Evolutionary conservation across 2,888 invertebrate species (phyloP).

Genomic region (Acronicta alni): DNA sequence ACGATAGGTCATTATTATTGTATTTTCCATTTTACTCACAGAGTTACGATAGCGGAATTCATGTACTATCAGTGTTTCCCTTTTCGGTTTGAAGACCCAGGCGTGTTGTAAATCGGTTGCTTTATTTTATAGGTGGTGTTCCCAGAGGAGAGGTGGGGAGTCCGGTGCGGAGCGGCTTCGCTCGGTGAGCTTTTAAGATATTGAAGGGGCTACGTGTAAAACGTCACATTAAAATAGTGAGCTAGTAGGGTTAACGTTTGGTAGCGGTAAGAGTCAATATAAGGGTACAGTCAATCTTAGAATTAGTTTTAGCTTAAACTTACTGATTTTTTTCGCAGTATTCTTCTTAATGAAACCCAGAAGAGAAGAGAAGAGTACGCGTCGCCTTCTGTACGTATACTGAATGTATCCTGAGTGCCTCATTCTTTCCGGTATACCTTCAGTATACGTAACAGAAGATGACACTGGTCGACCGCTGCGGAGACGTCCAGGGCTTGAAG

Average conservation of each 20-base stretch:
- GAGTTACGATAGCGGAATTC: conserved; percentile 73
- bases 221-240: conserved; percentile 69
- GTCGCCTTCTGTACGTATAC: conserved; percentile 99
- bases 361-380: conserved; percentile 87
- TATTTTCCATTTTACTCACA: conserved; percentile 64
- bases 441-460: conserved; percentile 99
- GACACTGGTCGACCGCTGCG: conserved; percentile 91
- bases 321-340: conserved; percentile 49
- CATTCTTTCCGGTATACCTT: conserved; percentile 99
- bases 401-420: conserved; percentile 99
- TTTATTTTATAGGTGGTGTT: conserved; percentile 88
- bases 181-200: conserved; percentile 83
- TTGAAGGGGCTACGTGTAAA: conserved; percentile 75
- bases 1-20: conserved; percentile 69
- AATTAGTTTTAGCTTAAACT: conserved; percentile 30
- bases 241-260: conserved; percentile 53
- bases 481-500: conserved; percentile 53
- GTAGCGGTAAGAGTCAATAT: conserved; percentile 31
- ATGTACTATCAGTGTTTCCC: conserved; percentile 83
- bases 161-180: conserved; percentile 67
- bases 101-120: conserved; percentile 86
- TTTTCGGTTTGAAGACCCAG: conserved; percentile 81
- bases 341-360: conserved; percentile 63
- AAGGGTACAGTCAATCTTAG: conserved; percentile 25
- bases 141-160: conserved; percentile 74